These are phyloP conservation scores for Sebastes elongatus DNA, from an alignment of 2,797 vertebrate genomes.

Conservation along the genomic window DNA sequence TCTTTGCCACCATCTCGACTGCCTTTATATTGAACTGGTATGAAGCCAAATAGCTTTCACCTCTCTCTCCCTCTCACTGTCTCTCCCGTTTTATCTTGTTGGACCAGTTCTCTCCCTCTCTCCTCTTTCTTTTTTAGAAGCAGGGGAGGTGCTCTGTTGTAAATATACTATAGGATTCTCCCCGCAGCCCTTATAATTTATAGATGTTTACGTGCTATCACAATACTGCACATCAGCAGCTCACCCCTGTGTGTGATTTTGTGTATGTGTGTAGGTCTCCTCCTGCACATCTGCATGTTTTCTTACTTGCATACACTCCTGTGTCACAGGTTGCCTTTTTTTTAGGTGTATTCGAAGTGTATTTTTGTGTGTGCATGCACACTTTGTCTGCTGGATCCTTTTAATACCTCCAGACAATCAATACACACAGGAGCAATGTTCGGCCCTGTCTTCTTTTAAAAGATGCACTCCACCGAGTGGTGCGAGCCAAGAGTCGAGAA, in stretches of 20 bases:
- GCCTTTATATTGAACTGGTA: slow-evolving; percentile 48
- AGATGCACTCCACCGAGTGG: slow-evolving; percentile 64
- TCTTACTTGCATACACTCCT: neutral
- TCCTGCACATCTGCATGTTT: neutral
- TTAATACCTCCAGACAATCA: slow-evolving; percentile 67
- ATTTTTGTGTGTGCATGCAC: slow-evolving; percentile 10
- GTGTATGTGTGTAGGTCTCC: neutral
- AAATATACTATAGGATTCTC: slow-evolving; percentile 71
- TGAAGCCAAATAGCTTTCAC: slow-evolving; percentile 53
- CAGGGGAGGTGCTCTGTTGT: slow-evolving; percentile 49
- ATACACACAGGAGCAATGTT: slow-evolving; percentile 62
- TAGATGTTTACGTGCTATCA: slow-evolving; percentile 69
- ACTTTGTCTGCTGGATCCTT: slow-evolving; percentile 56
- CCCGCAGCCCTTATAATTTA: slow-evolving; percentile 66
- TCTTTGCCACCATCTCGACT: slow-evolving; percentile 47
- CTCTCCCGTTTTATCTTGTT: slow-evolving; percentile 40
- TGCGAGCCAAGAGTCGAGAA: slow-evolving; percentile 60
- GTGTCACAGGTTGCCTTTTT: slow-evolving; percentile 10
- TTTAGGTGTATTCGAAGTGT: neutral
- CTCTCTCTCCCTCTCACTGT: slow-evolving; percentile 30
- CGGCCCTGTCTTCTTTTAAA: slow-evolving; percentile 67
- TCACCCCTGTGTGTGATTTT: slow-evolving; percentile 10
- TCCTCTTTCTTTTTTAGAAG: slow-evolving; percentile 18
- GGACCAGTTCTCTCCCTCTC: slow-evolving; percentile 8
- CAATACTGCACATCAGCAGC: slow-evolving; percentile 25